Conservation (phyloP, 2,888 invertebrate species). For the Troilus luridus region DNA sequence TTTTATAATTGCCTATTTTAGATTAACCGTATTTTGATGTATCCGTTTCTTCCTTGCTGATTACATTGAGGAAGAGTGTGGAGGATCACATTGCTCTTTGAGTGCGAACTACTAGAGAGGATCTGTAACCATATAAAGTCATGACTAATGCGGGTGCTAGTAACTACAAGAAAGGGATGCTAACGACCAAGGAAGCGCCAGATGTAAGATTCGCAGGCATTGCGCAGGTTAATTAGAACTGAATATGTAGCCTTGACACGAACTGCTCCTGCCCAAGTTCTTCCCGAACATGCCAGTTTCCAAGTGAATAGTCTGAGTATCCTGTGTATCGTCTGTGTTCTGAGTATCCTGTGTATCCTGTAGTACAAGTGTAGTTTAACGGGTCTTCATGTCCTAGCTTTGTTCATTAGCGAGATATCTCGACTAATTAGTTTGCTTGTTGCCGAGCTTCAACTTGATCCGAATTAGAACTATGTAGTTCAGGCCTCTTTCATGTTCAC, state of each 20-base stretch:
- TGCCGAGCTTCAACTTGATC: background rate
- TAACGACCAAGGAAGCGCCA: slow-evolving; percentile 14
- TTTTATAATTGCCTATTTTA: too few species aligned
- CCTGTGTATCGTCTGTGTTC: too few species aligned
- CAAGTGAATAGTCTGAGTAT: background rate
- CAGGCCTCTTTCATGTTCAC: background rate
- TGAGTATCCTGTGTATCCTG: background rate
- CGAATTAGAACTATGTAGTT: background rate
- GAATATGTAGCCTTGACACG: slow-evolving; percentile 14
- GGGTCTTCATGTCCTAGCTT: slow-evolving; percentile 5
- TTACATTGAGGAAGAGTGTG: too few species aligned
- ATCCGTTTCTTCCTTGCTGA: too few species aligned
- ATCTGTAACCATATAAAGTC: background rate
- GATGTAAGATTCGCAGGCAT: background rate
- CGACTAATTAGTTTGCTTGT: background rate
- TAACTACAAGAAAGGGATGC: slow-evolving; percentile 1
- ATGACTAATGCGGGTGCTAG: slow-evolving; percentile 11
- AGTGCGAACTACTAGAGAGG: background rate
- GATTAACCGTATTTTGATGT: too few species aligned
- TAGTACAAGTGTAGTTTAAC: slow-evolving; percentile 1
- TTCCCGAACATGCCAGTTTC: background rate
- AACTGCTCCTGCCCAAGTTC: background rate
- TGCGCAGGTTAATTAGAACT: slow-evolving; percentile 20
- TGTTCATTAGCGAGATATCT: background rate
- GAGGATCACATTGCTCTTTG: background rate